Base-by-base conservation (phyloP, 1,140 invertebrate species). In the Euura lappo region DNA sequence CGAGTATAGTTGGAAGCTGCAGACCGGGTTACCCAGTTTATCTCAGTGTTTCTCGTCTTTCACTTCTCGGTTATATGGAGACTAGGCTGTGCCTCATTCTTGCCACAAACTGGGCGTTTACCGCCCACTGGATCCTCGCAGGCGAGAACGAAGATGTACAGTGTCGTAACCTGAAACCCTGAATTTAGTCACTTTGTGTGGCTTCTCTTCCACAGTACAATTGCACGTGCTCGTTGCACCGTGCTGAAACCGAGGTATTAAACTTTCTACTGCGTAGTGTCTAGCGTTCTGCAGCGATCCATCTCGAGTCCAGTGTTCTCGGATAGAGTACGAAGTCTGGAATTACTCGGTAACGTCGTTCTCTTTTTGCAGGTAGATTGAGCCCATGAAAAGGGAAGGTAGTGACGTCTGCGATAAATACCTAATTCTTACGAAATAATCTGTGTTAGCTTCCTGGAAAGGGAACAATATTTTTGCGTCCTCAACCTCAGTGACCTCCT, bases 401-500 rank as follows among this genome's bases (percentile, higher is more conserved):
- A 28, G 28, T 28, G 28, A 28, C 28, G 28, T 28, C 0, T 28
- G 28, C 28, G 28, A 28, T 1, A 28, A 28, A 28, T 28, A 28
- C 28, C 28, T 28, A 28, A 28, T 28, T 28, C 28, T 28, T 28
- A 28, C 28, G 28, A 28, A 28, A 28, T 28, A 28, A 28, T 28
- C 28, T 28, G 28, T 28, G 28, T 28, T 28, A 28, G 28, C 51
- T 60, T 60, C 51, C 51, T 60, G 51, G 51, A 60, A 60, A 60
- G 51, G 3, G 2, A 60, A 60, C 51, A 8, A n/a, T n/a, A 60
- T 60, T n/a, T 60, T 60, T 60, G 10, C 51, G 51, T 60, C 51
- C 51, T 60, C 51, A 60, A 60, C 51, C 51, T n/a, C 51, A 60
- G 51, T 60, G 51, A 60, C 51, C 51, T 60, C 51, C 51, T 60